Percentiles rank a stretch among this genome's conserved stretches.
phyloP scores from a whole-genome alignment of 2,113 vertebrate species.

The Pangasianodon gigas region DNA sequence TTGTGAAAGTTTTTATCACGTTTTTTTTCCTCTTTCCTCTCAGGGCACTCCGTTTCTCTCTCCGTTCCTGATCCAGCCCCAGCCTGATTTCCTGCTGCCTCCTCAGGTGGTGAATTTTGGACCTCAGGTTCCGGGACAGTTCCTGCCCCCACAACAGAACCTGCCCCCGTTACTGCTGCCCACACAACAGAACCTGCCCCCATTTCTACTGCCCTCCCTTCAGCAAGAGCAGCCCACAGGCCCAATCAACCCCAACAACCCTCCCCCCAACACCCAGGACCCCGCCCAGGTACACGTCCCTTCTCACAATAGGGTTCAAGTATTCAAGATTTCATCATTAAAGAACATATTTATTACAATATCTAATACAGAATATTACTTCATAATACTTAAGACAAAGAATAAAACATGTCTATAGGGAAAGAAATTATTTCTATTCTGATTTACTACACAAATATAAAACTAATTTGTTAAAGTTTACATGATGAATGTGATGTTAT shows the following conservation, averaged over 20 bases:
- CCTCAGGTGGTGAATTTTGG: constrained; percentile 72
- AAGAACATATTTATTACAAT: background rate
- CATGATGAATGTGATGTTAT: background rate
- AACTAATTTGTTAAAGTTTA: background rate
- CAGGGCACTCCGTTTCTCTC: constrained; percentile 65
- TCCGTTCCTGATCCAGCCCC: constrained; percentile 70
- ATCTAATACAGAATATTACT: background rate
- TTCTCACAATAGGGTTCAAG: background rate
- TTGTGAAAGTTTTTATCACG: background rate
- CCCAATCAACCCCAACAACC: constrained; percentile 62
- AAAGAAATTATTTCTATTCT: background rate
- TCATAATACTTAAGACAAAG: background rate
- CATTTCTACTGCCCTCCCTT: constrained; percentile 59
- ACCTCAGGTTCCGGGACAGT: constrained; percentile 65
- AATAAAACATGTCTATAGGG: too few relatives aligned
- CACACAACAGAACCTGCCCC: constrained; percentile 69
- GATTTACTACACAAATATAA: background rate
- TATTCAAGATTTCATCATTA: too few relatives aligned
- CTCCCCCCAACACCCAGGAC: constrained; percentile 57
- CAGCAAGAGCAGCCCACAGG: constrained; percentile 67
- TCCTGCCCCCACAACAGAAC: constrained; percentile 70
- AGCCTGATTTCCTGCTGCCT: constrained; percentile 66
- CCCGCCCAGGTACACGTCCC: constrained; percentile 65
- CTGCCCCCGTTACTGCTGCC: constrained; percentile 62
- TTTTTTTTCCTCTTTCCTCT: background rate